Percentiles rank a stretch among this genome's conserved stretches.
These are phyloP conservation scores for Andrena flavipes DNA, from an alignment of 2,888 invertebrate species.

Conservation along the genomic window DNA sequence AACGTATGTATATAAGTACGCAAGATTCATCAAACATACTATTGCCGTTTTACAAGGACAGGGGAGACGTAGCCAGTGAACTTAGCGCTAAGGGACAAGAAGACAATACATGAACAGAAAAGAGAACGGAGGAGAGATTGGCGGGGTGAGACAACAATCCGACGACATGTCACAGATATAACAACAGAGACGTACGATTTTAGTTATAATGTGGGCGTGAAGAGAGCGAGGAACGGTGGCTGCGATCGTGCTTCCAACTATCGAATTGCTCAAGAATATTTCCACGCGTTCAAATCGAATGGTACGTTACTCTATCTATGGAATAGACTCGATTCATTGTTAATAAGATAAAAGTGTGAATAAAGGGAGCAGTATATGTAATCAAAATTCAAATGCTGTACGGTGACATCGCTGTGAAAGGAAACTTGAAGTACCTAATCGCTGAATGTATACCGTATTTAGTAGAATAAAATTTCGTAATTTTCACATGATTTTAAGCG, in stretches of 20 bases:
- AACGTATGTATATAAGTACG: constrained; percentile 57
- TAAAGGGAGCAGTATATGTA: no score
- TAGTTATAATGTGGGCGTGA: constrained; percentile 65
- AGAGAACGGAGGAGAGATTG: constrained; percentile 33
- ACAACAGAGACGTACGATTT: constrained; percentile 72
- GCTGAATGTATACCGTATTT: no score
- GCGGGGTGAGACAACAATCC: constrained; percentile 79
- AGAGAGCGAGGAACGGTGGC: constrained; percentile 41
- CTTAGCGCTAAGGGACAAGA: constrained; percentile 78
- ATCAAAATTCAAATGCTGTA: no score
- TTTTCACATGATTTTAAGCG: no score
- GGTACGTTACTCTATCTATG: no score
- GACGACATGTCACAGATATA: constrained; percentile 84
- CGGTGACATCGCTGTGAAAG: no score
- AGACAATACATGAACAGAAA: constrained; percentile 82
- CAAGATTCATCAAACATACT: constrained; percentile 73
- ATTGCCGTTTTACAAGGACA: constrained; percentile 57
- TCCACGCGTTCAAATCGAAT: neutral
- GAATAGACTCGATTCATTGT: no score
- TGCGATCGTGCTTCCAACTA: constrained; percentile 24
- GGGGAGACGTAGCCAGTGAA: constrained; percentile 66
- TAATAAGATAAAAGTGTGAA: no score
- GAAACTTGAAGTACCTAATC: no score
- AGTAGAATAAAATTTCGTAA: no score
- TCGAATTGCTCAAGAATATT: neutral